Evolutionary conservation across 2,888 invertebrate genomes (phyloP).

Genomic region (Pogonocherus hispidulus): DNA sequence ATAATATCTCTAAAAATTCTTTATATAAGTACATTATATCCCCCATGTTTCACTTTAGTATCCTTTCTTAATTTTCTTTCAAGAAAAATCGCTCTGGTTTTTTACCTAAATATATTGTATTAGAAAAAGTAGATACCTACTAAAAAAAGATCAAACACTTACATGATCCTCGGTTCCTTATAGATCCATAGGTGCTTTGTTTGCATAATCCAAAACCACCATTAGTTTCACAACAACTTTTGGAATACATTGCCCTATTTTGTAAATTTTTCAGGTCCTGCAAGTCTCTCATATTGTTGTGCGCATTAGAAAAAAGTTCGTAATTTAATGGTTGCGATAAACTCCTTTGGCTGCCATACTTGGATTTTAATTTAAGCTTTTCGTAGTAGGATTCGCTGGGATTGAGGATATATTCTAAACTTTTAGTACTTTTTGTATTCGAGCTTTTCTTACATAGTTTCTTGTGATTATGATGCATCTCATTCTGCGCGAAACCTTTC

Average conservation of each 20-base stretch:
- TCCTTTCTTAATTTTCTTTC: too few relatives aligned
- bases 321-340: slow-evolving; percentile 72
- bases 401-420: slow-evolving; percentile 72
- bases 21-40: too few relatives aligned
- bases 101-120: too few relatives aligned
- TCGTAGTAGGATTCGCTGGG: slow-evolving; percentile 71
- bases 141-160: slow-evolving; percentile 27
- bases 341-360: slow-evolving; percentile 46
- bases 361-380: slow-evolving; percentile 62
- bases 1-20: too few relatives aligned
- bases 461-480: slow-evolving; percentile 55
- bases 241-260: slow-evolving; percentile 60
- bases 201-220: slow-evolving; percentile 45
- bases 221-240: slow-evolving; percentile 57
- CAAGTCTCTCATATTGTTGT: slow-evolving; percentile 66
- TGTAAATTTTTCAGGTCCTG: slow-evolving; percentile 63
- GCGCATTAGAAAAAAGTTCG: slow-evolving; percentile 75
- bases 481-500: slow-evolving; percentile 66
- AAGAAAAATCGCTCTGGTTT: too few relatives aligned
- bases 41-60: too few relatives aligned
- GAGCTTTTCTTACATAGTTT: slow-evolving; percentile 66
- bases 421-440: slow-evolving; percentile 66
- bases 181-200: slow-evolving; percentile 51
- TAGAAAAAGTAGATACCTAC: too few relatives aligned
- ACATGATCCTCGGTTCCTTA: slow-evolving; percentile 49